phyloP scores from a whole-genome alignment of 2,888 invertebrate genomes.

The Bugulina stolonifera region DNA sequence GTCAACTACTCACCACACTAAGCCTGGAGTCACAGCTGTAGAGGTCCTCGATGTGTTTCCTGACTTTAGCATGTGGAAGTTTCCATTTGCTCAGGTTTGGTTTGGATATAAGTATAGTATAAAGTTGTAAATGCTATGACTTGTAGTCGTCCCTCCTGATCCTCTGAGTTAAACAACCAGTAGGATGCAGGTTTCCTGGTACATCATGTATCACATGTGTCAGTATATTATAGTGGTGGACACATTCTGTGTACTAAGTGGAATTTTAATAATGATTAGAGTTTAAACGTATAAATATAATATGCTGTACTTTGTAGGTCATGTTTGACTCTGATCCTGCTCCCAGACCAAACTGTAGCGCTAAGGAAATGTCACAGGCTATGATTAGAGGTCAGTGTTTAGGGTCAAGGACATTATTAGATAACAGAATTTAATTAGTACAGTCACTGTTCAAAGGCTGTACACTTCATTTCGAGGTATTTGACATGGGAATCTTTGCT shows the following conservation, averaged over 20 bases:
- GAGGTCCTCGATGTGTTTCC: slow-evolving; percentile 84
- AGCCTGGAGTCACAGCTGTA: slow-evolving; percentile 85
- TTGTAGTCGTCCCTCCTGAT: too few relatives aligned
- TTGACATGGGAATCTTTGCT: too few relatives aligned
- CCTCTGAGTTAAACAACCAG: too few relatives aligned
- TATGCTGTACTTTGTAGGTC: slow-evolving; percentile 56
- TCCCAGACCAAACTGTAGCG: slow-evolving; percentile 75
- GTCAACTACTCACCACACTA: slow-evolving; percentile 82
- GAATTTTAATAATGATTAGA: neutral
- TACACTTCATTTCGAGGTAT: too few relatives aligned
- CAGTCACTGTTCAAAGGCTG: too few relatives aligned
- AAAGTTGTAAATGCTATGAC: too few relatives aligned
- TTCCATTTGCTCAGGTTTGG: slow-evolving; percentile 90
- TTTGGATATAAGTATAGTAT: neutral
- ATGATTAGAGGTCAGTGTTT: slow-evolving; percentile 73
- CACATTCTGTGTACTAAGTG: slow-evolving; percentile 14
- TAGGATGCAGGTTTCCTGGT: too few relatives aligned
- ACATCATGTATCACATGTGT: neutral
- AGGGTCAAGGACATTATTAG: too few relatives aligned
- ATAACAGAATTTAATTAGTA: too few relatives aligned
- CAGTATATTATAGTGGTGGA: too few relatives aligned
- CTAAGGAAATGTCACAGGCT: slow-evolving; percentile 97
- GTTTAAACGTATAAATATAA: neutral
- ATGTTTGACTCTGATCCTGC: slow-evolving; percentile 98
- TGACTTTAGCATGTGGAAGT: slow-evolving; percentile 95